A percentile compares a stretch with the other conserved stretches of the same genome.
Evolutionary conservation across 2,888 invertebrate species (phyloP).

Genomic region (Coleophora deauratella): DNA sequence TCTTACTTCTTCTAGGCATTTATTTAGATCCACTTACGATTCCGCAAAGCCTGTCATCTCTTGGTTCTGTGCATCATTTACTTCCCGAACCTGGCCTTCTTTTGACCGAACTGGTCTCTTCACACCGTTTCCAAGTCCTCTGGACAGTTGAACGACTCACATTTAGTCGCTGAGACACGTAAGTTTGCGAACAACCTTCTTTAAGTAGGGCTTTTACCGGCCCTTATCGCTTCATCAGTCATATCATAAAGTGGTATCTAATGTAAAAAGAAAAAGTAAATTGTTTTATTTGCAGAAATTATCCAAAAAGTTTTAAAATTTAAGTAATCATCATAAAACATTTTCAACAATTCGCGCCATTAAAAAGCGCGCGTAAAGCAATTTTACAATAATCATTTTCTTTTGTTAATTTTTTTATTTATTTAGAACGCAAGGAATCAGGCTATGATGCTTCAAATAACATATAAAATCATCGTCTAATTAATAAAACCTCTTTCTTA

Average conservation of each 20-base stretch:
- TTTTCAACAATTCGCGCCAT: no score
- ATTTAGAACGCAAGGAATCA: not conserved
- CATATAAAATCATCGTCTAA: no score
- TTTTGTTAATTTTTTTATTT: not conserved
- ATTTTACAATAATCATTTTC: not conserved
- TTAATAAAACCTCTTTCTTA: no score
- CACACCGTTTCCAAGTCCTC: conserved; percentile 6
- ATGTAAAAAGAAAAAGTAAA: not conserved
- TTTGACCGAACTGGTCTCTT: conserved; percentile 10
- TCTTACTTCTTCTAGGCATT: conserved; percentile 2
- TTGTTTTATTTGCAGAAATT: not conserved
- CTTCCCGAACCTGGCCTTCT: conserved; percentile 9
- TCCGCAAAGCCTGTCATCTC: conserved; percentile 7
- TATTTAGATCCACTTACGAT: conserved; percentile 4
- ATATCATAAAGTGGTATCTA: not conserved
- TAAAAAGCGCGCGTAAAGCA: not conserved
- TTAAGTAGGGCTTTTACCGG: conserved; percentile 4
- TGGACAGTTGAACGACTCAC: conserved; percentile 9
- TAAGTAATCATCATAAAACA: not conserved
- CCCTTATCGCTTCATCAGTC: not conserved
- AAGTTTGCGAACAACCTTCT: conserved; percentile 2
- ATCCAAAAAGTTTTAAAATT: not conserved
- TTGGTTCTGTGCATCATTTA: conserved; percentile 11
- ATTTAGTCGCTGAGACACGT: not conserved
- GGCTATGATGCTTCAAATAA: not conserved